Evolutionary conservation across 2,888 invertebrate species (phyloP), one percentile per base, ranked within the genome.

Genomic region (Agonopterix subpropinquella): DNA sequence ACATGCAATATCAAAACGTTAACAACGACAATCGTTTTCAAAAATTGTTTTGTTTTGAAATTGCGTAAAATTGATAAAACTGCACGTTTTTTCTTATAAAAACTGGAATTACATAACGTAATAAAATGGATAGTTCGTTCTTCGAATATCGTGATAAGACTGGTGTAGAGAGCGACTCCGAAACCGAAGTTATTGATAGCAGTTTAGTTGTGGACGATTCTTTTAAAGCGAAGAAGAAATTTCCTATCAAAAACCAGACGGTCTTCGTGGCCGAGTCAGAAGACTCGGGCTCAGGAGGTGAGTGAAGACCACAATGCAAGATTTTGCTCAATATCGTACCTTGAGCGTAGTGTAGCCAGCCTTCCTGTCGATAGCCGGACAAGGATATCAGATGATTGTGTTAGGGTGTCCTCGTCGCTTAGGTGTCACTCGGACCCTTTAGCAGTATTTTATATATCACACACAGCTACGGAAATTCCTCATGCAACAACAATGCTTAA

Each of bases 201-300:
- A 87, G 87, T 67, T 50, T 71, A 15, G 53, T 68, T 45, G 64
- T 61, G 9, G 66, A 74, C 36, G 66, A 74, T 48, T 75, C 77
- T 2, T 70, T 69, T 53, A 55, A 53, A 49, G 51, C 58, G 1
- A 75, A 67, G 54, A 80, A 76, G 59, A 81, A 64, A 54, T 55
- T 59, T 45, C 56, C 52, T 7, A 54, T 55, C 41, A 72, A 77
- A 57, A 84, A 85, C 55, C 65, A 67, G 36, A 85, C 82, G 2
- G 74, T 76, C 43, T 82, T 75, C 50, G 71, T 86, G n/a, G 74
- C 86, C 8, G 87, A 86, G 65, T 83, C 86, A 41, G 86, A 85
- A 18, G 82, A 83, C 56, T 81, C 77, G 47, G 48, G 51, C 15
- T 63, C 74, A 45, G 73, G 73, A 50, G 80, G 85, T 83, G 67